A percentile compares a stretch with the other conserved stretches of the same genome.
phyloP scores from a whole-genome alignment of 2,113 vertebrate species.

The Elgaria multicarinata region DNA sequence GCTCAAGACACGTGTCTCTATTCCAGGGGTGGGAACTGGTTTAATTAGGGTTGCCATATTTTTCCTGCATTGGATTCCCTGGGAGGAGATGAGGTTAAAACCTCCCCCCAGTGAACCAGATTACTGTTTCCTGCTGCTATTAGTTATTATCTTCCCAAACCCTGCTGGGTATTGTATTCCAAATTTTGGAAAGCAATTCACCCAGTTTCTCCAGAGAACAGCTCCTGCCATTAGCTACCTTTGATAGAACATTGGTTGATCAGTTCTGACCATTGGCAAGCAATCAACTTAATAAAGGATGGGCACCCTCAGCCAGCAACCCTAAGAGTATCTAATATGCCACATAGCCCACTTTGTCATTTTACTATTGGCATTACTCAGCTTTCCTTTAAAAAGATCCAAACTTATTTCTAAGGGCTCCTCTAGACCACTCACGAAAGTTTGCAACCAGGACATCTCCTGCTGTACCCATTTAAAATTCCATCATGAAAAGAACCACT shows the following conservation, averaged over 20 bases:
- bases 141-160: neutral
- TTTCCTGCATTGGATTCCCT: no score
- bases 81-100: no score
- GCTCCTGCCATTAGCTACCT: neutral
- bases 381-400: neutral
- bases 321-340: neutral
- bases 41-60: no score
- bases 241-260: neutral
- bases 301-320: neutral
- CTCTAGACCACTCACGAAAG: no score
- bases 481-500: no score
- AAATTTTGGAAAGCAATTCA: neutral
- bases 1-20: no score
- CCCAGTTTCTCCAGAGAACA: neutral
- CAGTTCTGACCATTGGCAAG: neutral
- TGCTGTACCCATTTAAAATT: no score
- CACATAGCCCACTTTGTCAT: neutral
- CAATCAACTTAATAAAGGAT: neutral
- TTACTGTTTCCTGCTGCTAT: no score
- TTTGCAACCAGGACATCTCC: no score
- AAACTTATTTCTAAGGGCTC: neutral
- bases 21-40: no score
- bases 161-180: neutral
- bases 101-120: no score
- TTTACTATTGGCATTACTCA: neutral